Percentiles rank a stretch among this genome's conserved stretches.
Evolutionary conservation across 2,113 vertebrate species (phyloP).

Genomic region (Diadophis punctatus): DNA sequence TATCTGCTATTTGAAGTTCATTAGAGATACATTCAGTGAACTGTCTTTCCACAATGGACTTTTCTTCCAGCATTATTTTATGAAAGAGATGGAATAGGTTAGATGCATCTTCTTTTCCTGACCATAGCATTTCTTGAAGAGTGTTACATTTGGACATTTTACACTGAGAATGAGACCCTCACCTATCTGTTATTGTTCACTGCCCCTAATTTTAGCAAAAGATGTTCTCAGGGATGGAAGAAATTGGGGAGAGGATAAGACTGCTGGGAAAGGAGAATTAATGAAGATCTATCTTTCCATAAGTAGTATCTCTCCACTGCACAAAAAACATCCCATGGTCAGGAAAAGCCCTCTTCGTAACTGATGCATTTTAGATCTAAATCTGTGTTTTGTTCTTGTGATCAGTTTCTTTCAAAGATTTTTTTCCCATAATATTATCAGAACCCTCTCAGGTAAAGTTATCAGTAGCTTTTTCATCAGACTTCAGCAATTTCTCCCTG

Average conservation of each 20-base stretch:
- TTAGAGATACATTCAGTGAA: slow-evolving; percentile 13
- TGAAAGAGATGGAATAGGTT: neutral
- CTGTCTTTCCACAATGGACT: slow-evolving; percentile 32
- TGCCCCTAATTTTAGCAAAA: neutral
- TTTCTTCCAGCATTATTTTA: slow-evolving; percentile 23
- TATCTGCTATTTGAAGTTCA: neutral
- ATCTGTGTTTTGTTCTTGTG: neutral
- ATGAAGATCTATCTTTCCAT: neutral
- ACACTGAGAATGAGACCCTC: neutral
- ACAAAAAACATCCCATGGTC: neutral
- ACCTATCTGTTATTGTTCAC: neutral
- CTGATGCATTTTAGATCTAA: neutral
- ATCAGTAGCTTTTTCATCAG: slow-evolving; percentile 32
- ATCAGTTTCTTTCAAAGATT: slow-evolving; percentile 2
- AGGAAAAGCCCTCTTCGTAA: neutral
- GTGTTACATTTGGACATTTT: no score
- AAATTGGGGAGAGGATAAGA: neutral
- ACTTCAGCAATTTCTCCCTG: slow-evolving; percentile 40
- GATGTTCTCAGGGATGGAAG: no score
- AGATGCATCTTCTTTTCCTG: neutral
- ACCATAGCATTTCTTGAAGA: neutral
- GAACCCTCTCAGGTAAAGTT: slow-evolving; percentile 13
- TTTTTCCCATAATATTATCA: neutral
- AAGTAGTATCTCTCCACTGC: neutral
- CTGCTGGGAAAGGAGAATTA: neutral